Base-by-base conservation (phyloP, 1,140 invertebrate species). In the Drosophila yakuba region DNA sequence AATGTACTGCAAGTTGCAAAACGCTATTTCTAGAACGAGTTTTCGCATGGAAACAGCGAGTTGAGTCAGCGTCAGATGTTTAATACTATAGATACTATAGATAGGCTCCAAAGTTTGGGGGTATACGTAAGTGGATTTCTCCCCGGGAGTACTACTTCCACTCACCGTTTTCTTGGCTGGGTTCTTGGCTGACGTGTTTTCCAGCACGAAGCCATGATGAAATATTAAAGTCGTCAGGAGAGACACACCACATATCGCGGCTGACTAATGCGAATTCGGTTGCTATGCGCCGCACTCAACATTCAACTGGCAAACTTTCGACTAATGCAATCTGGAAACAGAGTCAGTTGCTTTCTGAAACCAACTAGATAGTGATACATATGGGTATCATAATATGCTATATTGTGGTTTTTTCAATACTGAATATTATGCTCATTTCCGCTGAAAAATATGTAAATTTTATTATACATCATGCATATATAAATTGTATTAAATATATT, bases 191-290 rank as follows among this genome's bases (percentile, higher is more conserved):
- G 32, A 71, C 67, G 67, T 69, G 67, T 38, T 15, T 48, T 25
- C 11, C 63, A 47, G 12, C 67, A 69, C 67, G 67, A 71, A 47
- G 25, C 15, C 36, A 36, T 71, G 67, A 71, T 57, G 67, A 71
- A 71, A 71, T 48, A 20, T 36, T 23, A 36, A 39, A 68, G 43
- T 10, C 25, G 17, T 10, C 14, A 12, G 20, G 43, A 47, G 36
- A 47, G 63, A 68, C 32, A 23, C 25, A 52, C 10, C 43, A 47
- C 17, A 45, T 47, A n/a, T n/a, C 15, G 50, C 35, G 35, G 5
- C 44, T 71, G 67, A 71, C 43, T 69, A 71, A 71, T 69, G 23
- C 64, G 17, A 68, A 48, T 23, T 41, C 7, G 43, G 67, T 71
- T 71, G 67, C 67, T 17, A 71, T 57, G 67, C 43, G 67, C 64